These are phyloP conservation scores for Bellardia bayeri DNA, from an alignment of 2,888 invertebrate genomes.

Conservation along the genomic window DNA sequence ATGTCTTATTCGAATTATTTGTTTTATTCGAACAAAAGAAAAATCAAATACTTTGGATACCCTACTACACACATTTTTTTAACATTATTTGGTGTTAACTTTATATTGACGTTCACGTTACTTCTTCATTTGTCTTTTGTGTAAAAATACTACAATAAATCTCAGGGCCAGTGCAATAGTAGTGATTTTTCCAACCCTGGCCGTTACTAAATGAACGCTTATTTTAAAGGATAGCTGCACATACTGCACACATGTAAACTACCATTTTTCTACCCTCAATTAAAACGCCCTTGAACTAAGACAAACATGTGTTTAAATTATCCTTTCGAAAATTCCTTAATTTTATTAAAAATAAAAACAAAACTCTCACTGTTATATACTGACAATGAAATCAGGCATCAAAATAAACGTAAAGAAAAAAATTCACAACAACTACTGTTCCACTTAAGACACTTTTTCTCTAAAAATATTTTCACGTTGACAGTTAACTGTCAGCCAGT, in stretches of 20 bases:
- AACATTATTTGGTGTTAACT: too few relatives aligned
- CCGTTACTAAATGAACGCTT: too few relatives aligned
- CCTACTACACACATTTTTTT: too few relatives aligned
- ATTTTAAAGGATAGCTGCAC: too few relatives aligned
- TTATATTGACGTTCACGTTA: too few relatives aligned
- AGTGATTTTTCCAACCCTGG: neutral
- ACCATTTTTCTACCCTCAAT: too few relatives aligned
- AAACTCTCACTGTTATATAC: neutral
- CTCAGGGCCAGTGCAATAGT: too few relatives aligned
- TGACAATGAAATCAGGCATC: neutral
- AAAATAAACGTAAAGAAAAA: neutral
- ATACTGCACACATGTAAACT: too few relatives aligned
- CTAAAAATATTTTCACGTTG: neutral
- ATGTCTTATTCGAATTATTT: too few relatives aligned
- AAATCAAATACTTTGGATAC: too few relatives aligned
- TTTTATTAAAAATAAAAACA: neutral
- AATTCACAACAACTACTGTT: neutral
- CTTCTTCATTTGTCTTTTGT: too few relatives aligned
- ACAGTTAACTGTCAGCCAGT: conserved; percentile 42
- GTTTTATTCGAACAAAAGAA: too few relatives aligned
- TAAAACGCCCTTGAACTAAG: neutral
- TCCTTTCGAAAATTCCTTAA: neutral
- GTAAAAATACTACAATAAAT: neutral
- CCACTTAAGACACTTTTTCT: neutral
- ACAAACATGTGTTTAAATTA: conserved; percentile 5